Conservation (phyloP, 23 tunicate species). For the Pegea sp. region DNA sequence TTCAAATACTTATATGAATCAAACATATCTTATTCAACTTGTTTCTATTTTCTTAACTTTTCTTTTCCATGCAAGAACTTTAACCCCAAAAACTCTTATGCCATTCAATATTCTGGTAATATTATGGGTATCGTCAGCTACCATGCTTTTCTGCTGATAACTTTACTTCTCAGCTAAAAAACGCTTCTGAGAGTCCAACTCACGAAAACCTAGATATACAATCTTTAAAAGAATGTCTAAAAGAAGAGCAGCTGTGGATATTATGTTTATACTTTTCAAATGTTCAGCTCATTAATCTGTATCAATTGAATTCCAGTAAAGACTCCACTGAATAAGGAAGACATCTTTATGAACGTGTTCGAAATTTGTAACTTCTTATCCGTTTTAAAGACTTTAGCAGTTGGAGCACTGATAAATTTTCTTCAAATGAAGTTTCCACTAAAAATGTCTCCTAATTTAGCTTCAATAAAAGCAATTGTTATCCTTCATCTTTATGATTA, state of each 20-base stretch:
- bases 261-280: neutral
- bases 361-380: too few relatives aligned
- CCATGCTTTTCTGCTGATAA: too few relatives aligned
- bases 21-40: neutral
- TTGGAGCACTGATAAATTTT: neutral
- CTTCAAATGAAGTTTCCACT: too few relatives aligned
- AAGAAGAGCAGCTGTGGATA: neutral
- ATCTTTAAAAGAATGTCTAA: too few relatives aligned
- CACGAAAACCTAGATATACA: too few relatives aligned
- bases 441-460: too few relatives aligned
- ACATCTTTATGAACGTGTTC: neutral
- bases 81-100: too few relatives aligned
- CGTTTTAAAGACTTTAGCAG: neutral
- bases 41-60: neutral
- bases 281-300: neutral
- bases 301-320: neutral
- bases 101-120: too few relatives aligned
- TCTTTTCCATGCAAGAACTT: neutral
- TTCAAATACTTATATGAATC: neutral
- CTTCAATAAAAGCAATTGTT: too few relatives aligned
- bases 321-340: neutral
- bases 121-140: too few relatives aligned
- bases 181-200: neutral
- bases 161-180: neutral
- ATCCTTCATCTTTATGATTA: too few relatives aligned